Percentiles rank a stretch among this genome's conserved stretches.
phyloP scores from a whole-genome alignment of 1,140 invertebrate species.

The Oedothorax gibbosus region DNA sequence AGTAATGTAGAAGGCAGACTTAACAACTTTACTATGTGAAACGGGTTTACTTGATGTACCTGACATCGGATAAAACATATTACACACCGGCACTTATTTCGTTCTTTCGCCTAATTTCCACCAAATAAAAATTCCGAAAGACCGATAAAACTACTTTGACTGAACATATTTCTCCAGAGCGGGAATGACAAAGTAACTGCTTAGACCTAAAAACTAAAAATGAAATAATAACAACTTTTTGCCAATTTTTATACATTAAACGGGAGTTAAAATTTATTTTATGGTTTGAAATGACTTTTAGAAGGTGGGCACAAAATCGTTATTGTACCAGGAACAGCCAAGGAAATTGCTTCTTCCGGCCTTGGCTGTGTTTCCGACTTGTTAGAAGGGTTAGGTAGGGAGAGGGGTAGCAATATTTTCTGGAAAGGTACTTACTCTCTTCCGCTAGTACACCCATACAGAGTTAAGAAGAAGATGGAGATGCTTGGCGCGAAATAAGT shows the following conservation, averaged over 20 bases:
- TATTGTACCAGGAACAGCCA: slow-evolving; percentile 47
- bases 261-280: slow-evolving; percentile 57
- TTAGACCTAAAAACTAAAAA: slow-evolving; percentile 33
- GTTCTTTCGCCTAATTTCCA: no score
- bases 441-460: no score
- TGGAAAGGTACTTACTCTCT: slow-evolving; percentile 17
- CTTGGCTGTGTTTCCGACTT: not conserved
- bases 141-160: slow-evolving; percentile 7
- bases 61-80: no score
- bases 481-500: no score
- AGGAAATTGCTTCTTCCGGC: slow-evolving; percentile 47
- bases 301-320: slow-evolving; percentile 48
- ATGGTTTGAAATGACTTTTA: slow-evolving; percentile 56
- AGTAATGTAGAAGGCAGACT: no score
- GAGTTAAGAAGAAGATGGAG: no score
- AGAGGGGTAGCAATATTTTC: slow-evolving; percentile 39
- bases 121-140: not conserved
- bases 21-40: no score
- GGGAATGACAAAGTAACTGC: slow-evolving; percentile 34
- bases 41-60: no score
- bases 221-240: slow-evolving; percentile 4
- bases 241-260: slow-evolving; percentile 48
- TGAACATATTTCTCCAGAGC: slow-evolving; percentile 1
- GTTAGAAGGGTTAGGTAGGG: not conserved
- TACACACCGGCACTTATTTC: no score